Base-by-base conservation (phyloP, 2,797 vertebrate species). In the Poecilia wingei region DNA sequence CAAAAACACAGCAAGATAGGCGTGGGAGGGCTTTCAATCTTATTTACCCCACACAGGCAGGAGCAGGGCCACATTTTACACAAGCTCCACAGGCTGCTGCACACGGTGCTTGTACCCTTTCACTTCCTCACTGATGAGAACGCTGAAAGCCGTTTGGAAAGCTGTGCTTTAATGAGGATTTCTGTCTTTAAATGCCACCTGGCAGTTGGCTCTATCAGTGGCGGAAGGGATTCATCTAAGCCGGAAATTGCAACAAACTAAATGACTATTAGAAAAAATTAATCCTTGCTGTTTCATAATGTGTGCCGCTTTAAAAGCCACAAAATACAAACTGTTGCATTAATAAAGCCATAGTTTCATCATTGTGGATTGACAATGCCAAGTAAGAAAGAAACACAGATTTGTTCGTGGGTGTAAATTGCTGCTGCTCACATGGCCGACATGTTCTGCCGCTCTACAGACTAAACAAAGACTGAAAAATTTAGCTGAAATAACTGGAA, bases 1-100 rank as follows among this genome's bases (percentile, higher is more conserved):
- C 55, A 51, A 18, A 75, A 82, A 78, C 75, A 10, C 79, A 81
- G 76, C 8, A 20, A 79, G 81, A 72, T 16, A 64, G 72, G 74
- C 47, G 76, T 80, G 82, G 79, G 82, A 16, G 25, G 77, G 75
- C 39, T 84, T 85, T 80, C 53, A 80, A 81, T 73, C 57, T 75
- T 68, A 78, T 76, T 85, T 75, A 78, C 64, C 4, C 7, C 55
- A 0, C 20, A 3, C 47, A 75, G 77, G 20, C 61, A 51, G 80
- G 75, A 18, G 41, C 55, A 28, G 51, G 59, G 36, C 61, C 46
- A 66, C 81, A 72, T 81, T 55, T 49, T 73, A 78, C 39, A 81
- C 72, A 46, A 59, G 86, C 49, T 77, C 72, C 39, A 80, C 68
- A 72, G 14, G 45, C 76, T 46, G 86, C 49, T 77, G 74, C 39